Conservation (phyloP, 2,888 invertebrate species). For the Amphipyra berbera region DNA sequence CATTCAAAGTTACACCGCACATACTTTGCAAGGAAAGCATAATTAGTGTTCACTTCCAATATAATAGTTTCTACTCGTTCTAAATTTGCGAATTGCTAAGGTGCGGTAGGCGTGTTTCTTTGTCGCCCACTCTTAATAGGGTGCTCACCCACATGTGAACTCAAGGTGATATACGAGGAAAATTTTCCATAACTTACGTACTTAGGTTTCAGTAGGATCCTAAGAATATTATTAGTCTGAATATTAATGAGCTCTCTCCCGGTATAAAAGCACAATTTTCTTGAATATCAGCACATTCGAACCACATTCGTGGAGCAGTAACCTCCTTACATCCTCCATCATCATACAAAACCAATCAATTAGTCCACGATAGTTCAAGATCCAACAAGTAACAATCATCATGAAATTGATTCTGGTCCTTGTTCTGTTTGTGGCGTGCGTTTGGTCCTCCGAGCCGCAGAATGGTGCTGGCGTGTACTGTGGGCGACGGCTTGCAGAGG, state of each 20-base stretch:
- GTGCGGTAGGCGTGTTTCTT: too few relatives aligned
- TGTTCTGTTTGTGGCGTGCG: constrained; percentile 12
- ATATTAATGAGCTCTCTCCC: constrained; percentile 36
- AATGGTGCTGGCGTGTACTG: constrained; percentile 36
- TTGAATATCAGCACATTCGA: constrained; percentile 25
- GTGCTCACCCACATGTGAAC: constrained; percentile 18
- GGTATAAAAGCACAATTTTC: constrained; percentile 35
- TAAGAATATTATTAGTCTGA: constrained; percentile 24
- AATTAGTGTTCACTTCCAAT: too few relatives aligned
- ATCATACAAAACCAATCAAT: background rate
- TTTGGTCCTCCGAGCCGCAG: constrained; percentile 26
- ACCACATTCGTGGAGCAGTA: constrained; percentile 17
- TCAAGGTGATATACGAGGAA: constrained; percentile 10
- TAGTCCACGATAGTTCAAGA: background rate
- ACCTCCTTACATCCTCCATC: background rate
- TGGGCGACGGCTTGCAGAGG: constrained; percentile 34
- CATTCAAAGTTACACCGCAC: too few relatives aligned
- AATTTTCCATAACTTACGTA: constrained; percentile 25
- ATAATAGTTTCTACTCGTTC: too few relatives aligned
- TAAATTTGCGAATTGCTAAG: too few relatives aligned
- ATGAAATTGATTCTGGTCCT: constrained; percentile 40
- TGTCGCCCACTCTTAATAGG: constrained; percentile 1
- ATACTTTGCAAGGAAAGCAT: too few relatives aligned
- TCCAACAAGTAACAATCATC: background rate
- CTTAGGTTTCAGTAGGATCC: constrained; percentile 7